Base-by-base conservation (phyloP, 2,797 vertebrate species). In the Syndactyla subalaris region DNA sequence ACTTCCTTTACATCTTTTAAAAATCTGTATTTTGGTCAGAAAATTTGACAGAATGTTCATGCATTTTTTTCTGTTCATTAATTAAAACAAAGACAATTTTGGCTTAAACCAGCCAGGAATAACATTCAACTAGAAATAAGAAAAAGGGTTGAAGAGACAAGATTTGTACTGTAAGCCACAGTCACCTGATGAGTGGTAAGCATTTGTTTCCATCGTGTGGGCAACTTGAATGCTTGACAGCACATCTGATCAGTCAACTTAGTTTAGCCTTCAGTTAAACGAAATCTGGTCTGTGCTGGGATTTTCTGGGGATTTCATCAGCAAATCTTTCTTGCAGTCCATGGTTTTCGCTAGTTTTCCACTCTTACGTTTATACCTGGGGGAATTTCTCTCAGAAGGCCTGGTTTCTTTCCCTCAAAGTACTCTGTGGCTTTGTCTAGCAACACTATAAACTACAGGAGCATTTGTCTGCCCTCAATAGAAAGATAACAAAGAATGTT, bases 261-360 rank as follows among this genome's bases (percentile, higher is more conserved):
- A 77, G 63, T 74, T 95, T 65, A 74, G 78, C 32, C 58, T 77
- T 80, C 34, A 85, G 46, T 88, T 83, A 84, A 92, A 58, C 0
- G 0, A 93, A 90, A 58, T 85, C 85, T 88, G 66, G n/a, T 51
- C 80, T 93, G 21, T 75, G 24, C 24, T 84, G 76, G 88, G 89
- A 90, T 91, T 93, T 96, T 88, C 68, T 68, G 62, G 52, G 89
- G 93, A 96, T 93, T 96, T 95, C 30, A 70, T 84, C 62, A 95
- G 43, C 62, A 95, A 94, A 62, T 81, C 62, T 89, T 86, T 91
- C 85, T 81, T 90, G 12, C 66, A 68, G 55, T 52, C 58, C 17
- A 18, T 43, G 51, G 18, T 72, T 95, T 93, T 84, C 54, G 76
- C 72, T 11, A n/a, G 22, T 77, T 91, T 89, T 84, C 51, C 32